Base-by-base conservation (phyloP, 2,888 invertebrate species). In the Harmothoe impar region DNA sequence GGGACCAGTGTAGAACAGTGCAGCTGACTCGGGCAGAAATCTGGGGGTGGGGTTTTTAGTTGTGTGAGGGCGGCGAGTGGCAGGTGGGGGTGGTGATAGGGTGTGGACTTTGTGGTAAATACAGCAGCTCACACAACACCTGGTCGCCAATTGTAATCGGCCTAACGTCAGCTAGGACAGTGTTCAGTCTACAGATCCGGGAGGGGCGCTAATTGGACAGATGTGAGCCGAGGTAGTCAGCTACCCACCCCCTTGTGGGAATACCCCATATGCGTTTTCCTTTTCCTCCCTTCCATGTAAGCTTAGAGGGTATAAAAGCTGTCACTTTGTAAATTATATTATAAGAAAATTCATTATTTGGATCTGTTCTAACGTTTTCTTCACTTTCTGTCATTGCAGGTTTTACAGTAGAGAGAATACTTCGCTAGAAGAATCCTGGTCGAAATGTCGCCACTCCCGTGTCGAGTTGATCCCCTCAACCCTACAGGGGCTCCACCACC, bases 191-290 rank as follows among this genome's bases (percentile, higher is more conserved):
- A n/a, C n/a, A 81, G 81, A 81, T 81, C 81, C 81, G 81, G 81
- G 81, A 81, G 81, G 43, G 43, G 81, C 35, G 81, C 81, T 81
- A 81, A 81, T 81, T 81, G 43, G 43, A 81, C 81, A 81, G 81
- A 81, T 81, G 81, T 0, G 81, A n/a, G 81, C 15, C 35, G 20
- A 20, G 35, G 23, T 35, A 81, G 25, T 77, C 17, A 31, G 31
- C 17, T 5, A 31, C 29, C 77, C 77, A 31, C 77, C 25, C 77
- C 77, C 77, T 29, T n/a, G 68, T 25, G n/a, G 68, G 12, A 68
- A n/a, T n/a, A 12, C 68, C n/a, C 12, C 54, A 52, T 10, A 52
- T 15, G 54, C 17, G 17, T 15, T 52, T 52, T 52, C 54, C n/a
- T n/a, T 12, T 12, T 20, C 3, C 62, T 43, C 10, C 10, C 10